Conservation (phyloP, 2,113 vertebrate genomes). For the Sterna hirundo region DNA sequence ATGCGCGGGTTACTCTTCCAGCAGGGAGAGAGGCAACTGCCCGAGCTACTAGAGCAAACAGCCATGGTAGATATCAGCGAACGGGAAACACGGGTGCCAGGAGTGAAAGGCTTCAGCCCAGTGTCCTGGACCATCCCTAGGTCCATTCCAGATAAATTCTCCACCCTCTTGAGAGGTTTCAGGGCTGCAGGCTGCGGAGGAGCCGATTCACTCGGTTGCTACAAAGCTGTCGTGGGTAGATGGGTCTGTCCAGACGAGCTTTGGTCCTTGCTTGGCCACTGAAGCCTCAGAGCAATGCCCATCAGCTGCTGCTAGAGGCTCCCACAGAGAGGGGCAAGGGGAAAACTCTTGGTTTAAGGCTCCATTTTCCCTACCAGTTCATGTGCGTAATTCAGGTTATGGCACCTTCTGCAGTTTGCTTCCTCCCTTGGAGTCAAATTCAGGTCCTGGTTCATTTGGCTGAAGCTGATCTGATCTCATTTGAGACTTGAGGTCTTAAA, state of each 20-base stretch:
- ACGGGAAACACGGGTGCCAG: background rate
- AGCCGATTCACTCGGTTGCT: background rate
- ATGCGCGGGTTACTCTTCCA: background rate
- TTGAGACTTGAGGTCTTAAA: background rate
- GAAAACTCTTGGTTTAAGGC: background rate
- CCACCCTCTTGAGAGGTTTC: background rate
- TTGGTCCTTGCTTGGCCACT: background rate
- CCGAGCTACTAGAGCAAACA: background rate
- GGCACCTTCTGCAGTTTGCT: background rate
- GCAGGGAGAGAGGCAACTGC: background rate
- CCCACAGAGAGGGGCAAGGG: background rate
- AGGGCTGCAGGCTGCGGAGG: background rate
- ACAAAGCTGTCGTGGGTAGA: background rate
- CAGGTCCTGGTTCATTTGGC: background rate
- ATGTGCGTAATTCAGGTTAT: background rate
- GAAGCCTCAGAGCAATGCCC: background rate
- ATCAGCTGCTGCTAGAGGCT: background rate
- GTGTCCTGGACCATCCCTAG: background rate
- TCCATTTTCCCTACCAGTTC: background rate
- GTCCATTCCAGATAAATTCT: background rate
- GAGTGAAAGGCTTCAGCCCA: background rate
- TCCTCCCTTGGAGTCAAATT: background rate
- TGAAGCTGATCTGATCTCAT: background rate
- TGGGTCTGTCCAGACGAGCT: background rate
- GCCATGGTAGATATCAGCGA: background rate